Conservation (phyloP, 2,113 vertebrate species). For the Heptranchias perlo region DNA sequence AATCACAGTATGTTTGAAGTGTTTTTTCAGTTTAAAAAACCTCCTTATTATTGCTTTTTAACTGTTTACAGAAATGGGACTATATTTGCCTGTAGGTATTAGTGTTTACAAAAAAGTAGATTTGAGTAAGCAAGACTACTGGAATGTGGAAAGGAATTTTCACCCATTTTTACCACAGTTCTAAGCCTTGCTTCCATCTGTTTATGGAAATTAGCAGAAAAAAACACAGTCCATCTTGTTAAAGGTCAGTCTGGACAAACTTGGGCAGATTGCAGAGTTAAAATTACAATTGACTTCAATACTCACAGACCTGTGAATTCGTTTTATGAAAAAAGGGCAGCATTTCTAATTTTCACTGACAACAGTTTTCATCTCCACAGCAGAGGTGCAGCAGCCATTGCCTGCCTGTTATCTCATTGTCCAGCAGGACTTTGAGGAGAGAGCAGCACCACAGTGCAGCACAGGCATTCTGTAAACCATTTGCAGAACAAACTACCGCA, state of each 20-base stretch:
- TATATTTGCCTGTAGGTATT: neutral
- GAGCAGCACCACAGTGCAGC: neutral
- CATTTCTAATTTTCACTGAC: neutral
- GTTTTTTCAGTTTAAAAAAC: neutral
- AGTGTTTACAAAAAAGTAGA: neutral
- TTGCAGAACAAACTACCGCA: neutral
- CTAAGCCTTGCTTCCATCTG: too few relatives aligned
- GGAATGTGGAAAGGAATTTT: neutral
- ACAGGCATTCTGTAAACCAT: neutral
- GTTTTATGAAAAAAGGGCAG: neutral
- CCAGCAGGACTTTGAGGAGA: neutral
- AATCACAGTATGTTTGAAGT: neutral
- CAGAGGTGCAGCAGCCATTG: neutral
- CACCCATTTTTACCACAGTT: too few relatives aligned
- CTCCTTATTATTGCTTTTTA: too few relatives aligned
- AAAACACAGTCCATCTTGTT: too few relatives aligned
- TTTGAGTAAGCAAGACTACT: neutral
- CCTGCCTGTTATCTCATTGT: neutral
- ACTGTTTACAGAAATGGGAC: neutral
- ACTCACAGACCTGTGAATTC: neutral
- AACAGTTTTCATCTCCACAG: neutral
- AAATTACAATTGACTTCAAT: neutral
- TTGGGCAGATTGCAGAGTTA: too few relatives aligned
- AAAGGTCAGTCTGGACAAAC: too few relatives aligned
- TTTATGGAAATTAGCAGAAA: too few relatives aligned